These are phyloP conservation scores for Hyposmocoma kahamanoa DNA, from an alignment of 1,140 invertebrate species.

Conservation along the genomic window DNA sequence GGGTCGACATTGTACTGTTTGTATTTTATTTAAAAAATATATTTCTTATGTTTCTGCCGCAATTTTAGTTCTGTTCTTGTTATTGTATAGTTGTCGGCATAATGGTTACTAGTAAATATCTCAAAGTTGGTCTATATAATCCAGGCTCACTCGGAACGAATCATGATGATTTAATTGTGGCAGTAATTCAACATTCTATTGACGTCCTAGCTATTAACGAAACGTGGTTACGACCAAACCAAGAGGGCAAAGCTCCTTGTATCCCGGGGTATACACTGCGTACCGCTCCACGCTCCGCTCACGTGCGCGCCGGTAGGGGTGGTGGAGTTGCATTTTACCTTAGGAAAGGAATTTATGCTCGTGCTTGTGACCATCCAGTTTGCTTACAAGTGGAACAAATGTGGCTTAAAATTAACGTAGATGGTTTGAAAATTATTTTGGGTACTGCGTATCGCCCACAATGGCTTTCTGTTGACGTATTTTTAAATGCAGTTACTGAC, in stretches of 20 bases:
- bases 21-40: no score
- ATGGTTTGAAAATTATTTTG: not conserved
- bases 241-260: not conserved
- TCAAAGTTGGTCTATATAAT: not conserved
- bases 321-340: conserved; percentile 3
- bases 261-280: not conserved
- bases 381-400: not conserved
- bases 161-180: conserved; percentile 1
- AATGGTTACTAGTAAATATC: not conserved
- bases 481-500: not conserved
- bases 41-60: no score
- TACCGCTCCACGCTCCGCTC: not conserved
- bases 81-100: no score
- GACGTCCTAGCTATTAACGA: conserved; percentile 6
- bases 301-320: not conserved
- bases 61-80: no score
- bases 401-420: not conserved
- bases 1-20: no score
- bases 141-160: not conserved
- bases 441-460: conserved; percentile 3
- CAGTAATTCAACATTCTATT: not conserved
- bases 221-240: not conserved
- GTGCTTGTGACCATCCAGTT: not conserved
- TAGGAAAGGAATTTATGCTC: not conserved
- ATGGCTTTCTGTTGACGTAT: not conserved